Evolutionary conservation across 1,140 invertebrate genomes (phyloP).

Genomic region (Orchesella cincta): DNA sequence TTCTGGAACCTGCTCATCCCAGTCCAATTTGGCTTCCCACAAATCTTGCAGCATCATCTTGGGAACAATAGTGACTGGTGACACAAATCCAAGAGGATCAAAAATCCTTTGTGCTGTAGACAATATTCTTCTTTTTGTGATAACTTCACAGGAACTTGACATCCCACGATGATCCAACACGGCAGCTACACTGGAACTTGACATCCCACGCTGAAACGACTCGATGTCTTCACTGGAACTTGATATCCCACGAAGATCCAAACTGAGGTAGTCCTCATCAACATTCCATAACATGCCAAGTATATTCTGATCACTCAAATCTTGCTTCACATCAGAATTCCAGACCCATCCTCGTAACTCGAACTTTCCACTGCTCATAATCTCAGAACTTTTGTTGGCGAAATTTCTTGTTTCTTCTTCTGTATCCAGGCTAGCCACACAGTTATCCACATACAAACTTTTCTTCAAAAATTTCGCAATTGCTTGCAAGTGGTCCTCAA

Average conservation of each 20-base stretch:
- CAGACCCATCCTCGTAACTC: not conserved
- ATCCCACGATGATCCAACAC: too few relatives aligned
- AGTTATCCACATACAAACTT: slow-evolving; percentile 17
- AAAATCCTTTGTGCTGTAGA: slow-evolving; percentile 55
- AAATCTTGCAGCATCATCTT: not conserved
- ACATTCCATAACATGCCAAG: slow-evolving; percentile 11
- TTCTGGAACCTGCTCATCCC: not conserved
- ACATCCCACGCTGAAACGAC: slow-evolving; percentile 1
- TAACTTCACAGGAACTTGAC: too few relatives aligned
- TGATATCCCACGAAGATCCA: not conserved
- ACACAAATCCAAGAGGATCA: slow-evolving; percentile 56
- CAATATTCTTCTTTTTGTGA: slow-evolving; percentile 53
- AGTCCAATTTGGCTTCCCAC: not conserved
- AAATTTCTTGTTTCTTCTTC: not conserved
- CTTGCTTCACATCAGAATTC: not conserved
- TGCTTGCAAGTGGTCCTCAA: too few relatives aligned
- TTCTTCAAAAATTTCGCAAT: not conserved
- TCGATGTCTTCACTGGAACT: too few relatives aligned
- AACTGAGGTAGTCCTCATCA: not conserved
- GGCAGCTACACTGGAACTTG: too few relatives aligned
- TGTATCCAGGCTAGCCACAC: not conserved
- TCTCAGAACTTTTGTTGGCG: too few relatives aligned
- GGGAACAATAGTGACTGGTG: slow-evolving; percentile 47
- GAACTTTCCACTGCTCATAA: too few relatives aligned
- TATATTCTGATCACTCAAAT: not conserved